Evolutionary conservation across 2,113 vertebrate genomes (phyloP).

Genomic region (Arizona elegans): DNA sequence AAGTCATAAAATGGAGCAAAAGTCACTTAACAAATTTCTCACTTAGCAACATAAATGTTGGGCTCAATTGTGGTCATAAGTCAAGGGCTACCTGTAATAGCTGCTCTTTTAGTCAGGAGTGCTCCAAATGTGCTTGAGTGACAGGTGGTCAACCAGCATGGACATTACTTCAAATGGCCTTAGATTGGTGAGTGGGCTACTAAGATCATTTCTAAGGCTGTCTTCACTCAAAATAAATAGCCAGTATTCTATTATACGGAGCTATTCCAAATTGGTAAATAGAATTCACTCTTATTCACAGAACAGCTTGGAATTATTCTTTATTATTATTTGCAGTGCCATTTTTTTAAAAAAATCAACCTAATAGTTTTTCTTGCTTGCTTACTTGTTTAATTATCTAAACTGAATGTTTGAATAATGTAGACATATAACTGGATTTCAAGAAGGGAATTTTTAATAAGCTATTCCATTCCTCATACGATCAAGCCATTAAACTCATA

Average conservation of each 20-base stretch:
- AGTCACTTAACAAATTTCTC: too few species aligned
- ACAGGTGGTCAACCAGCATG: background rate
- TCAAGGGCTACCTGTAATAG: background rate
- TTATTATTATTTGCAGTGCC: background rate
- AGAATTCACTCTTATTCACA: background rate
- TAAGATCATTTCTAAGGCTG: background rate
- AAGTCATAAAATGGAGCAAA: too few species aligned
- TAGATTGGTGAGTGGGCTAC: background rate
- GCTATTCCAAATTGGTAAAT: background rate
- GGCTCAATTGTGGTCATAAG: too few species aligned
- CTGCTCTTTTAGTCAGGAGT: background rate
- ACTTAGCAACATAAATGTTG: too few species aligned
- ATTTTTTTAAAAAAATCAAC: background rate
- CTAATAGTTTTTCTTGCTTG: background rate
- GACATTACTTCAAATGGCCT: background rate
- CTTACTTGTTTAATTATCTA: background rate
- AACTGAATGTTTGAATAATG: background rate
- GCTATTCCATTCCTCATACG: background rate
- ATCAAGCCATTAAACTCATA: background rate
- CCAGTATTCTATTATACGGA: background rate
- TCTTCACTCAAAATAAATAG: background rate
- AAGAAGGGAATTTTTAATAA: background rate
- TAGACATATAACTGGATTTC: background rate
- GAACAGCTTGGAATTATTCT: background rate
- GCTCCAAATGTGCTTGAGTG: background rate